Base-by-base conservation (phyloP, 2,113 vertebrate species). In the Salvelinus alpinus region DNA sequence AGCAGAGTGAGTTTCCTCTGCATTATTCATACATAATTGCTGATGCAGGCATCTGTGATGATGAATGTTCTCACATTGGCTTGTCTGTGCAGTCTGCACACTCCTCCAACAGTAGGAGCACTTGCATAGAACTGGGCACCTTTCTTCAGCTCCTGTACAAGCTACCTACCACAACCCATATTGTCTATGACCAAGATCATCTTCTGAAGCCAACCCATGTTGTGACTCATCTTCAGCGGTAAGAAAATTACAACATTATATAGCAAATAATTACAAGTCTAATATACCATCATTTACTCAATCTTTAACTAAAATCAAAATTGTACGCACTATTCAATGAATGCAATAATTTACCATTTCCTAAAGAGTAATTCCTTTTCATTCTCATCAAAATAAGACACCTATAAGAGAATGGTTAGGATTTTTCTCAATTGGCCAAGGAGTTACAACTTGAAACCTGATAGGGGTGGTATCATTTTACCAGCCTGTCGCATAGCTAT, bases 181-280 rank as follows among this genome's bases (percentile, higher is more conserved):
- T 14, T 3, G 14, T 16, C 4, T 51, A 51, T 51, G 11, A 51
- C 12, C 11, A 51, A 13, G 3, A 20, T 4, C 27, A 68, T 68
- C 65, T 20, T 38, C 24, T 11, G 14, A 18, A 31, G 25, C 29
- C 8, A 27, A 24, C 38, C 22, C 38, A 91, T 92, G 86, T 71
- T 90, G 20, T 93, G 92, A 93, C 78, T 71, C 0, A 5, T 93
- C 31, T 73, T 90, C 64, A 87, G 85, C 70, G 86, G 92, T 92
- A 74, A 90, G 89, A 71, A 68, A 24, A 59, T 51, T 12, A 18
- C 12, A 3, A 38, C 34, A 16, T 48, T 70, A 20, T 20, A 12
- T 25, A 18, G 13, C 22, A 31, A 29, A 47, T 11, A 38, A 9
- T 9, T 38, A 38, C 34, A 0, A 59, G 2, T 57, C 24, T 8